Evolutionary conservation across 2,797 vertebrate genomes (phyloP).

Genomic region (Lepus townsendii): DNA sequence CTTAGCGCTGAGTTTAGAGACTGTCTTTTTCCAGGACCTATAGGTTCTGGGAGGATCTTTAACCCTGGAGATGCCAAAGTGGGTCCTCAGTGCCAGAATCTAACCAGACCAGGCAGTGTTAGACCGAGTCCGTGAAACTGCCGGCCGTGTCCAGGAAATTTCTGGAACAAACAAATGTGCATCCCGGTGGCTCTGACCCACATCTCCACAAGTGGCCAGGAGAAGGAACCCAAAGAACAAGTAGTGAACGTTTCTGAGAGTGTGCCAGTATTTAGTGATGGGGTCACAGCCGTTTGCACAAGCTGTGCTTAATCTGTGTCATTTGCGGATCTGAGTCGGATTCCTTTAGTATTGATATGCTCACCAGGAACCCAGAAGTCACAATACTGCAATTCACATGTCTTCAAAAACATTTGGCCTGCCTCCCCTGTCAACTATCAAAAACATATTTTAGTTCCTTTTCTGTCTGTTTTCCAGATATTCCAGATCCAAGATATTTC

Average conservation of each 20-base stretch:
- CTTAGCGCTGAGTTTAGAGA: slow-evolving; percentile 85
- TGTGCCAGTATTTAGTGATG: neutral
- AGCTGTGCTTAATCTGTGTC: fast-evolving
- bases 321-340: neutral
- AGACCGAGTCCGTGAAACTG: neutral
- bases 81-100: neutral
- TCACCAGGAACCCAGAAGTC: neutral
- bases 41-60: slow-evolving; percentile 84
- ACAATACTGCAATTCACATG: neutral
- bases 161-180: neutral
- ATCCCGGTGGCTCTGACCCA: neutral
- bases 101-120: neutral
- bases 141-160: neutral
- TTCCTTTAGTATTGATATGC: neutral
- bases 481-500: neutral
- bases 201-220: neutral
- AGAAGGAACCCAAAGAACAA: slow-evolving; percentile 1
- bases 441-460: neutral
- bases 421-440: neutral
- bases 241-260: neutral
- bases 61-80: slow-evolving; percentile 82
- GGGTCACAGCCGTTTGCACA: neutral
- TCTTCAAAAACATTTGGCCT: neutral
- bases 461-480: neutral
- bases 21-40: slow-evolving; percentile 75